Conservation (phyloP, 2,888 invertebrate genomes). For the Pristionchus exspectatus region DNA sequence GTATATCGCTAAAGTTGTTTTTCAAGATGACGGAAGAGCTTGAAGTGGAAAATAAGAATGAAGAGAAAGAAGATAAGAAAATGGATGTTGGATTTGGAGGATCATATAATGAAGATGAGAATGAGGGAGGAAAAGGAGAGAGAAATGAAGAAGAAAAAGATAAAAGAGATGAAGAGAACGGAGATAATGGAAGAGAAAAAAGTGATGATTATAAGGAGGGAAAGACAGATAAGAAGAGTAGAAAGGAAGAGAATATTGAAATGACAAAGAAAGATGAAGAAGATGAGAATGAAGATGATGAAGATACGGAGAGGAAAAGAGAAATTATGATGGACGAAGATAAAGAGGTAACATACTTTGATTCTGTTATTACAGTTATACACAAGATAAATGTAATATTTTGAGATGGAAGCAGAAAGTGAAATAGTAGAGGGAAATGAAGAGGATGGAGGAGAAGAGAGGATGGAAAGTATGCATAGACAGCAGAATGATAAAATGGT, state of each 20-base stretch:
- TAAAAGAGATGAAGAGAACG: conserved; percentile 57
- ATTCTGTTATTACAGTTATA: neutral
- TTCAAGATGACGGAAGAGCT: conserved; percentile 3
- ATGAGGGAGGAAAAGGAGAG: conserved; percentile 14
- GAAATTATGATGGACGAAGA: conserved; percentile 62
- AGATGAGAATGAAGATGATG: conserved; percentile 57
- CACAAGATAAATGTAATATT: neutral
- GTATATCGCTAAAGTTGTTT: neutral
- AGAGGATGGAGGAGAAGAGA: conserved; percentile 64
- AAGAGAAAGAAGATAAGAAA: conserved; percentile 58
- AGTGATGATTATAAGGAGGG: neutral
- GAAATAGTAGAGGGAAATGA: conserved; percentile 65
- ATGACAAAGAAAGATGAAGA: conserved; percentile 71
- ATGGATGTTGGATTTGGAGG: conserved; percentile 34
- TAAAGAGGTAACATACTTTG: conserved; percentile 53
- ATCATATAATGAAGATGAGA: neutral
- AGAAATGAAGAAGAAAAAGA: conserved; percentile 60
- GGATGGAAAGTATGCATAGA: conserved; percentile 24
- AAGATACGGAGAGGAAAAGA: conserved; percentile 60
- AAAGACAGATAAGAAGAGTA: neutral
- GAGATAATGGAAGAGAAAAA: conserved; percentile 57
- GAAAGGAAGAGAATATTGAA: conserved; percentile 56
- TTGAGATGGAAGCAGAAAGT: conserved; percentile 36
- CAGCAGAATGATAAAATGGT: conserved; percentile 55
- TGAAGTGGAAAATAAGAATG: conserved; percentile 52